phyloP scores from a whole-genome alignment of 2,113 vertebrate genomes.

The Pluvianellus socialis region DNA sequence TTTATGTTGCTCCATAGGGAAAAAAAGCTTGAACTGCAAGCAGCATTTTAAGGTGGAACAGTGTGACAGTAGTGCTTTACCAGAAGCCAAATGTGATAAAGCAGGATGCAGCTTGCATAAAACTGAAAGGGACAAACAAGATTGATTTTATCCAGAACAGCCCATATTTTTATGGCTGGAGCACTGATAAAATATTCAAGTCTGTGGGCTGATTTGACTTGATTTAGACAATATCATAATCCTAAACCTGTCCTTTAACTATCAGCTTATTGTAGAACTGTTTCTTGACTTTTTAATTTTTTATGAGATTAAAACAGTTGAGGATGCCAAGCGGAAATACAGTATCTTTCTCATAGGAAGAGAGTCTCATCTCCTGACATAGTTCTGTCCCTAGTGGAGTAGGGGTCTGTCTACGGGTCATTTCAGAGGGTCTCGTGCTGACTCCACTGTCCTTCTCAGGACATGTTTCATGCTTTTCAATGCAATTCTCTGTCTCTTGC shows the following conservation, averaged over 20 bases:
- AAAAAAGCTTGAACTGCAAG: not conserved
- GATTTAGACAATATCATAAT: not conserved
- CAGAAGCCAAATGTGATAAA: not conserved
- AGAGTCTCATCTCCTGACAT: not conserved
- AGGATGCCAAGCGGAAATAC: not conserved
- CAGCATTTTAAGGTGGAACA: not conserved
- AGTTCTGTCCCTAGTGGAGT: fast-evolving
- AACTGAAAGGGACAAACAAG: not conserved
- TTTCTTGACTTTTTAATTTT: not conserved
- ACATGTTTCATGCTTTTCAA: not conserved
- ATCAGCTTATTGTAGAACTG: not conserved
- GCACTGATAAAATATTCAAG: not conserved
- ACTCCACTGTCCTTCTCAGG: not conserved
- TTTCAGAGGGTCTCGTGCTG: not conserved
- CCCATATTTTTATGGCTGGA: not conserved
- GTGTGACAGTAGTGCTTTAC: not conserved
- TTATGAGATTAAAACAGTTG: not conserved
- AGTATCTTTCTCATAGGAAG: not conserved
- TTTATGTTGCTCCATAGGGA: not conserved
- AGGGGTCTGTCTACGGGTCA: not conserved
- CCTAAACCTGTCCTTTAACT: not conserved
- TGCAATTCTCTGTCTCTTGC: not conserved
- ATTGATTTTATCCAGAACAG: not conserved
- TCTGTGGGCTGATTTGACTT: not conserved
- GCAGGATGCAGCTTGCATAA: not conserved